Evolutionary conservation across 2,888 invertebrate genomes (phyloP), one percentile per base, ranked within the genome.

Genomic region (Anoplius nigerrimus): DNA sequence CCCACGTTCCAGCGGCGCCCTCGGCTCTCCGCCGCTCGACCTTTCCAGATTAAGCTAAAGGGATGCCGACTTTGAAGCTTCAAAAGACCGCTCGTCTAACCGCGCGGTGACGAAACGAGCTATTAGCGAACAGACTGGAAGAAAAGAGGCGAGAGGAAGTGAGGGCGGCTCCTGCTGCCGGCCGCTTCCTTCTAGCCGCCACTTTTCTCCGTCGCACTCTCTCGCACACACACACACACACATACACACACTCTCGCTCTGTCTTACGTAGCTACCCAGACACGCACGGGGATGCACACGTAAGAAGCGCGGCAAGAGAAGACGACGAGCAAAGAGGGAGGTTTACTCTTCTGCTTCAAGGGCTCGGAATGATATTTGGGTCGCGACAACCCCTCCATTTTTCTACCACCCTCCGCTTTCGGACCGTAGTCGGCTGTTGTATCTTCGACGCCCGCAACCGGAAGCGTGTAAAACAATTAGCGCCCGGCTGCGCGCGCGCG

Each of bases 101-200:
- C 54, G 45, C 60, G 51, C 60, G 62, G 42, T 48, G 65, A 60
- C 64, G 63, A 66, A 69, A 74, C 61, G 54, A 66, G 64, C 69
- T 66, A 74, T 75, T 75, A 75, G 59, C 63, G 46, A 57, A 13
- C 20, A 52, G 62, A 57, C 66, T 57, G 60, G 51, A 66, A 69
- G 66, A 72, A 57, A 54, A 68, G 45, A 13, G 46, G 18, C 13
- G 52, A 63, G 16, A 27, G 27, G 6, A 0, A 22, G 54, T 22
- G 27, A n/a, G 34, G 27, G 34, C 15, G 15, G 27, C 11, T 27
- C 24, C 16, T 6, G 15, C n/a, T 6, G 34, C 24, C 22, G 24
- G 16, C 53, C 18, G 34, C 34, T 3, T 13, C 34, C 34, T 34
- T n/a, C n/a, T n/a, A n/a, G n/a, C n/a, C n/a, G n/a, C n/a, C n/a